Percentiles rank a stretch among this genome's conserved stretches.
These are phyloP conservation scores for Dasysyrphus albostriatus DNA, from an alignment of 2,888 invertebrate genomes.

Conservation along the genomic window DNA sequence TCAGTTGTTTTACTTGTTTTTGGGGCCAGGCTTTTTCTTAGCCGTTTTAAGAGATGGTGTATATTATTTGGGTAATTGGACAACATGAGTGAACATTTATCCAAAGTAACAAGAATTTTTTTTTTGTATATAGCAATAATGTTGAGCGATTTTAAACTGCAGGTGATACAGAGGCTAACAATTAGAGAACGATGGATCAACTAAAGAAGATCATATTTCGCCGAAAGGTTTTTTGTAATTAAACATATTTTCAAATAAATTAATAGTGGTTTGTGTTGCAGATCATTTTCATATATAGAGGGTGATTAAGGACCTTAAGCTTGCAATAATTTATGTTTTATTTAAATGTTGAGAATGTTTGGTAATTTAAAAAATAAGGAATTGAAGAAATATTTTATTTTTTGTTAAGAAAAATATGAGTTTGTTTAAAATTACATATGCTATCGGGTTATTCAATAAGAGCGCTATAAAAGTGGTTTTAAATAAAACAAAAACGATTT, in stretches of 20 bases:
- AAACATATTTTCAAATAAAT: not conserved
- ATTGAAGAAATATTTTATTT: too few relatives aligned
- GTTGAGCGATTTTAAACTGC: constrained; percentile 62
- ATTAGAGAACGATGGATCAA: constrained; percentile 47
- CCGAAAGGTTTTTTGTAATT: constrained; percentile 17
- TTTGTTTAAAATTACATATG: too few relatives aligned
- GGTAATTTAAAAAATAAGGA: too few relatives aligned
- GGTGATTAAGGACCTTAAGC: not conserved
- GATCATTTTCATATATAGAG: constrained; percentile 1
- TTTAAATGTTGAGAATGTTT: too few relatives aligned
- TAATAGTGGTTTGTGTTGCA: not conserved
- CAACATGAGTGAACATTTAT: constrained; percentile 51
- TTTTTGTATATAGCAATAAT: constrained; percentile 30
- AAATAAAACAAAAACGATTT: too few relatives aligned
- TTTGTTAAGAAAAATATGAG: too few relatives aligned
- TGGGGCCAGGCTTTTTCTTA: constrained; percentile 14
- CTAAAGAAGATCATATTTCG: constrained; percentile 10
- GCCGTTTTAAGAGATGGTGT: constrained; percentile 30
- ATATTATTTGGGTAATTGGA: constrained; percentile 72
- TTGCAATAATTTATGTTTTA: not conserved
- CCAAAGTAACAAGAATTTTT: constrained; percentile 38
- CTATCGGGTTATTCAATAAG: too few relatives aligned
- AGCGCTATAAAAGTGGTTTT: too few relatives aligned
- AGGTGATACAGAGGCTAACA: constrained; percentile 58
- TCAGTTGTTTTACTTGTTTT: constrained; percentile 53